phyloP scores from a whole-genome alignment of 2,888 invertebrate genomes.

The Rotaria magnacalcarata region DNA sequence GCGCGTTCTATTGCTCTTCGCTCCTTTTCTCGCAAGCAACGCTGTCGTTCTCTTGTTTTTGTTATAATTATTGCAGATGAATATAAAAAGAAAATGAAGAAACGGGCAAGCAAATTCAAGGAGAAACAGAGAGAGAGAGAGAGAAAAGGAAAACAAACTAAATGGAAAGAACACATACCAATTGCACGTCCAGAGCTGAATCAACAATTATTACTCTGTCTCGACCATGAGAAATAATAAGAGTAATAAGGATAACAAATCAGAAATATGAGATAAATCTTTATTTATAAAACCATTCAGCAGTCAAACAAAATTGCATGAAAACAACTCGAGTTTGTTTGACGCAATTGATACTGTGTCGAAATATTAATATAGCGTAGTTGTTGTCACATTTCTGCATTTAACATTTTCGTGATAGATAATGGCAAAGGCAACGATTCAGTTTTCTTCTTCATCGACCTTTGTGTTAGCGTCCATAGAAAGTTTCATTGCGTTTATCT shows the following conservation, averaged over 20 bases:
- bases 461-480: neutral
- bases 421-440: neutral
- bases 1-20: neutral
- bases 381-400: neutral
- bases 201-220: neutral
- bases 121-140: neutral
- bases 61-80: neutral
- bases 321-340: neutral
- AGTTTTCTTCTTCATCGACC: neutral
- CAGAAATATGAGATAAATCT: neutral
- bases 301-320: neutral
- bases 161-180: neutral
- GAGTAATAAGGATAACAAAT: neutral
- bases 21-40: neutral
- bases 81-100: constrained; percentile 6
- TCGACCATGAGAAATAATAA: neutral
- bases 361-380: neutral
- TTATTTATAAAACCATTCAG: neutral
- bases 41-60: constrained; percentile 25
- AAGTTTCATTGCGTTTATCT: neutral
- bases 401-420: neutral
- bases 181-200: neutral
- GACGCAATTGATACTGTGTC: neutral
- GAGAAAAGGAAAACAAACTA: constrained; percentile 1
- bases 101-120: neutral